A percentile compares a stretch with the other conserved stretches of the same genome.
These are phyloP conservation scores for Agriopis aurantiaria DNA, from an alignment of 2,888 invertebrate species.

Conservation along the genomic window DNA sequence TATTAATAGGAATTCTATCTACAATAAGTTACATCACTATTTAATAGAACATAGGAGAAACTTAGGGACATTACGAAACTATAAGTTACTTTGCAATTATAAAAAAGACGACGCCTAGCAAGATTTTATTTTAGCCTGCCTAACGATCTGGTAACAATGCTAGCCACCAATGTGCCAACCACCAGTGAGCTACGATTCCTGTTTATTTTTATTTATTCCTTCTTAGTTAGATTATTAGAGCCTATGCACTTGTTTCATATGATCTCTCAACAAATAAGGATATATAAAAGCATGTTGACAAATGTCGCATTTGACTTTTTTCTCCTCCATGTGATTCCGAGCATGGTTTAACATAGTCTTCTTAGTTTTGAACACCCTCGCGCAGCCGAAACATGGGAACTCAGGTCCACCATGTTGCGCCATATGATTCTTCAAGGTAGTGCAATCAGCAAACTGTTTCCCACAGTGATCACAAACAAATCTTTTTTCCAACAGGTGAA, in stretches of 20 bases:
- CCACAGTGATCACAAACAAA: slow-evolving; percentile 47
- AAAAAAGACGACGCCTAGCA: no score
- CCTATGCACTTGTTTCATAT: slow-evolving; percentile 29
- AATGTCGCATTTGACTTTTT: slow-evolving; percentile 46
- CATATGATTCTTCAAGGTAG: slow-evolving; percentile 64
- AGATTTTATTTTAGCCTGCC: no score
- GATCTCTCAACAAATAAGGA: slow-evolving; percentile 31
- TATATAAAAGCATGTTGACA: slow-evolving; percentile 29
- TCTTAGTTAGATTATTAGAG: not conserved
- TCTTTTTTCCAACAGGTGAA: slow-evolving; percentile 46
- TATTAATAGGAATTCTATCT: no score
- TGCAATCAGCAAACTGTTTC: slow-evolving; percentile 53
- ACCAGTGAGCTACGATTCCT: no score
- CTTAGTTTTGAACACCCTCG: slow-evolving; percentile 59
- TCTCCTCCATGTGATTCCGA: slow-evolving; percentile 57
- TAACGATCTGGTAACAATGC: no score
- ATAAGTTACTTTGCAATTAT: no score
- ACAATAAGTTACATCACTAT: no score
- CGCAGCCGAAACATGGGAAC: slow-evolving; percentile 68
- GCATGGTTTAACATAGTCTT: slow-evolving; percentile 58
- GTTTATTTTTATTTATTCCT: no score
- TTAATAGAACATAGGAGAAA: no score
- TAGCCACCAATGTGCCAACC: no score
- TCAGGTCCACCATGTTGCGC: slow-evolving; percentile 58
- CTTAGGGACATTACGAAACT: no score